Evolutionary conservation across 2,113 vertebrate species (phyloP), one percentile per base, ranked within the genome.

Genomic region (Eptesicus fuscus): DNA sequence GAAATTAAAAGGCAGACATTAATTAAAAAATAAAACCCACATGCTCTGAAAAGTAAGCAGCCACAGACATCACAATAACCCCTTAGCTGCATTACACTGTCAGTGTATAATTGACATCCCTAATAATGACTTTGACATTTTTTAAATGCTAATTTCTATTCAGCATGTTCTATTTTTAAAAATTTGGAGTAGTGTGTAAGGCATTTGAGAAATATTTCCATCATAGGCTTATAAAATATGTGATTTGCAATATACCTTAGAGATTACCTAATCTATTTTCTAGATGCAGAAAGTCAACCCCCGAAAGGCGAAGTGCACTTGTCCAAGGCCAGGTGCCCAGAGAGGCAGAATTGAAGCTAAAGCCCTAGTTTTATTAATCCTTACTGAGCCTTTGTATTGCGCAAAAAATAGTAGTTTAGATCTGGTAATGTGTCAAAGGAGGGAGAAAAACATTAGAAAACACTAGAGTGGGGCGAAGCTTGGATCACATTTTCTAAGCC

Each of bases 41-140:
- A 86, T 77, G 37, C 92, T 96, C 35, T 40, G 32, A 82, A 96
- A 79, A 95, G 69, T 80, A 95, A 94, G 80, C 56, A 83, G 79
- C 65, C 82, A 86, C 51, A 23, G 12, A 73, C 37, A 91, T 30
- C 83, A 83, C 71, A 94, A 73, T 76, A 94, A 93, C 70, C 85
- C 76, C 74, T 87, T 90, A 73, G 70, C 59, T 92, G 51, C 80
- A 90, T 95, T 84, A 93, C 35, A 47, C 35, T 77, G 90, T 97
- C 93, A 80, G 67, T 65, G 63, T 78, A 94, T 87, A 91, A 96
- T 1, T 91, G 80, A 92, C 92, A 96, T 88, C 92, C 70, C 67
- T 91, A 96, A 91, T 96, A 95, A 97, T 88, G 93, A 92, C 91
- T 94, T 63, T 96, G 96, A 96, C 97, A 97, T 97, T 97, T 97